A percentile compares a stretch with the other conserved stretches of the same genome.
Evolutionary conservation across 2,113 vertebrate species (phyloP).

Genomic region (Vireo altiloquus): DNA sequence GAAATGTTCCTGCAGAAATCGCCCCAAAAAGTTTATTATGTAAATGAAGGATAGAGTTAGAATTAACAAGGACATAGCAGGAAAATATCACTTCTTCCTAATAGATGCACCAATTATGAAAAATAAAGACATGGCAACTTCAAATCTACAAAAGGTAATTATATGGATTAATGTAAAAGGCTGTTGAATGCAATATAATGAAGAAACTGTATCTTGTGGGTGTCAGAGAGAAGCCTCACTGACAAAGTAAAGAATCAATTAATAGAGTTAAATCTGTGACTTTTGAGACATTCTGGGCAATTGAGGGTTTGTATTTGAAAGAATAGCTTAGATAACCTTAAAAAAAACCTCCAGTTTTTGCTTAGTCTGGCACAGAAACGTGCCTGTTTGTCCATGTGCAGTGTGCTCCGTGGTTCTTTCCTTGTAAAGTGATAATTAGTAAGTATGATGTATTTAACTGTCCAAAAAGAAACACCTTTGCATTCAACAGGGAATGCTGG

Average conservation of each 20-base stretch:
- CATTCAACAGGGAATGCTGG: not conserved
- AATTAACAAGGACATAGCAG: conserved; percentile 68
- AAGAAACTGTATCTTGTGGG: not conserved
- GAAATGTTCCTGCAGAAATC: conserved; percentile 72
- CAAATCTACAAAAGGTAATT: conserved; percentile 52
- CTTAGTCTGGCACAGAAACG: accelerated
- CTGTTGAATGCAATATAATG: not conserved
- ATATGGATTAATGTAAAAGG: conserved; percentile 52
- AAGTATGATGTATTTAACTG: not conserved
- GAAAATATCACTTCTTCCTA: conserved; percentile 66
- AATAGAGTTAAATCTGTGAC: not conserved
- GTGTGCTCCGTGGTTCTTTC: not conserved
- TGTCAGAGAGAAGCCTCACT: not conserved
- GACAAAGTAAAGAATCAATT: conserved; percentile 33
- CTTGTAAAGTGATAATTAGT: not conserved
- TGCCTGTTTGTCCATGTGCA: not conserved
- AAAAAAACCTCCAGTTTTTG: accelerated
- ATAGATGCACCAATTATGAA: conserved; percentile 66
- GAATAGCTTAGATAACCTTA: not conserved
- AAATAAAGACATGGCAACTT: conserved; percentile 54
- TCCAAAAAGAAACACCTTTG: not conserved
- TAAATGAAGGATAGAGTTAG: conserved; percentile 65
- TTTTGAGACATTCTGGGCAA: not conserved
- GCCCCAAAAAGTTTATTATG: conserved; percentile 71
- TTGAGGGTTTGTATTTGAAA: not conserved